Evolutionary conservation across 2,797 vertebrate species (phyloP), one percentile per base, ranked within the genome.

Genomic region (Selene dorsalis): DNA sequence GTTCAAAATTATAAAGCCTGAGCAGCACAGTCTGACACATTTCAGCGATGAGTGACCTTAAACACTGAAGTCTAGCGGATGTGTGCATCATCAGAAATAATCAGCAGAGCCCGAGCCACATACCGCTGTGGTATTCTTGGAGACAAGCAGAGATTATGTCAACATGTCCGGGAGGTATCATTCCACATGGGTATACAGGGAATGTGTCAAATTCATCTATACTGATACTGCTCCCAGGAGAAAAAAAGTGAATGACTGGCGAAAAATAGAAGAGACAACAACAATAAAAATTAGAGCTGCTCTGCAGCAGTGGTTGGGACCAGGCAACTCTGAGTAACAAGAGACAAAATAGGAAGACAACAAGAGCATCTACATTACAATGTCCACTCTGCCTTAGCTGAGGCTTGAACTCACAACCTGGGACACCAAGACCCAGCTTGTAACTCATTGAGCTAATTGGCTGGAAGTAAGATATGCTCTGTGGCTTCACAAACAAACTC

Each of bases 91-190:
- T 66, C 52, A 66, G 60, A 80, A 78, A 22, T 14, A 61, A 12
- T 26, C 26, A 52, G 41, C 8, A 12, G 48, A 35, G 47, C 4
- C 12, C 18, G 22, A 18, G 47, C 22, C 32, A 26, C 48, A 64
- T 53, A 62, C 22, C 41, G 63, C 53, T 17, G 59, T 39, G 60
- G 53, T 80, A 70, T 80, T 69, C 78, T 69, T 73, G 43, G 26
- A 72, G 50, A 80, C 10, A 59, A 57, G 35, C 55, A 55, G 16
- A 64, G 26, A 73, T 61, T 59, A 80, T 77, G 56, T 71, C 71
- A 73, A 67, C 53, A 20, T 30, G 63, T 69, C 58, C 38, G 41
- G 68, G 75, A 67, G 69, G 67, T 63, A 53, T 72, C 48, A 56
- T 8, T 28, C 22, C 32, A 61, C 12, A 38, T 41, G 35, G 39